Base-by-base conservation (phyloP, 2,888 invertebrate genomes). In the Tipula vernalis region DNA sequence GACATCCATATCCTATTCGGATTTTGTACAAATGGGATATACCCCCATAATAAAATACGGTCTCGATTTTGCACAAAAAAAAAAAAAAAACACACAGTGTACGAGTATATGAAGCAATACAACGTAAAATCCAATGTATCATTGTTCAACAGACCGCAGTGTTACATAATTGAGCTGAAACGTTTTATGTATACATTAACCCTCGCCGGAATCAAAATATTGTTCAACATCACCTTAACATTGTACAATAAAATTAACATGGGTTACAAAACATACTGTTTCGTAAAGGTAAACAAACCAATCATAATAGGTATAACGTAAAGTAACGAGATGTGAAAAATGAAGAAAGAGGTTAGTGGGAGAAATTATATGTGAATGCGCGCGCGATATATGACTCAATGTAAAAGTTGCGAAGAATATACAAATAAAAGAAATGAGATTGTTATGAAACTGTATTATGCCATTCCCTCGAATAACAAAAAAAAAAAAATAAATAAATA, bases 361-460 rank as follows among this genome's bases (percentile, higher is more conserved):
- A 71, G 71, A 71, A 71, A 71, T 71, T 71, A 71, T 71, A 71
- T 71, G 4, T 51, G 71, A 71, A 51, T 15, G 51, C 12, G 44
- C 51, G 51, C 12, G 44, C 6, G 6, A 44, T 10, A 51, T 71
- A 71, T 71, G 71, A 71, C 71, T 71, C 71, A 71, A 71, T 71
- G 71, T 71, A 71, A 71, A 71, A 71, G 71, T 71, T 71, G 71
- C 71, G 28, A 71, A 28, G 71, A 71, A 71, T 71, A 28, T 28
- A 71, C 28, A 28, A 71, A 71, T 28, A 10, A 71, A 57, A 39
- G 5, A 57, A 15, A 57, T 57, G 15, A 57, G 51, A 28, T 71
- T 71, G 71, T 71, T 71, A 71, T 71, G 71, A 71, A 71, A 71
- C 71, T 71, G 71, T 71, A 71, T 71, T 71, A 71, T 71, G 71